phyloP scores from a whole-genome alignment of 1,140 invertebrate species.

The Anastrepha obliqua region DNA sequence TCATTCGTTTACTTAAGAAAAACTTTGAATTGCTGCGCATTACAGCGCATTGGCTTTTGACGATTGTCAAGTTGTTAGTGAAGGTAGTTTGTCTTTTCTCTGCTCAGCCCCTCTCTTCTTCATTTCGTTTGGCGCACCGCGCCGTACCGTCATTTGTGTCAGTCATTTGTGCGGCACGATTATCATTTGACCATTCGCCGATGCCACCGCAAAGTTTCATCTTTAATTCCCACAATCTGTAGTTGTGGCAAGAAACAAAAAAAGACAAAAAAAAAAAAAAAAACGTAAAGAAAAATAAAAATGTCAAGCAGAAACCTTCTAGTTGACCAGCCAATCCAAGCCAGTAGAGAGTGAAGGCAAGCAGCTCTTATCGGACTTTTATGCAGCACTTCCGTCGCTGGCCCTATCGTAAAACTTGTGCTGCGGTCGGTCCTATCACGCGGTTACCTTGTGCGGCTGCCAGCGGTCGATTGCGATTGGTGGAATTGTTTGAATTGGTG shows the following conservation, averaged over 20 bases:
- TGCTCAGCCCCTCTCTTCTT: too few species aligned
- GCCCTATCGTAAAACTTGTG: background rate
- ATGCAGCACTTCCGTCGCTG: background rate
- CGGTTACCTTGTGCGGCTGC: background rate
- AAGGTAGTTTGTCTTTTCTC: background rate
- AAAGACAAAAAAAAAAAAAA: background rate
- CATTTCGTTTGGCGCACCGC: background rate
- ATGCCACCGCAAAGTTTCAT: constrained; percentile 43
- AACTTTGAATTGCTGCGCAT: constrained; percentile 39
- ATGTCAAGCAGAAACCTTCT: background rate
- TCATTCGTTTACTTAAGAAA: constrained; percentile 11
- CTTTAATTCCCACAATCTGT: constrained; percentile 33
- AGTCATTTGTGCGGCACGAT: background rate
- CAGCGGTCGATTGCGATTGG: background rate
- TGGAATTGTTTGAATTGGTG: background rate
- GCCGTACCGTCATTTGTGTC: background rate
- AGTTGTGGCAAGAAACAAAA: background rate
- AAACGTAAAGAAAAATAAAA: background rate
- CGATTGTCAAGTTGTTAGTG: constrained; percentile 25
- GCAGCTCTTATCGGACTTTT: constrained; percentile 37
- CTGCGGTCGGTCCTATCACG: background rate
- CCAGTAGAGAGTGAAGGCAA: background rate
- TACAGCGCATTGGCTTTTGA: constrained; percentile 27
- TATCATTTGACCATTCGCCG: background rate
- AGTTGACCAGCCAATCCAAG: background rate